These are phyloP conservation scores for Sarotherodon lohbergeri DNA, from an alignment of 2,113 vertebrate species.

Conservation along the genomic window DNA sequence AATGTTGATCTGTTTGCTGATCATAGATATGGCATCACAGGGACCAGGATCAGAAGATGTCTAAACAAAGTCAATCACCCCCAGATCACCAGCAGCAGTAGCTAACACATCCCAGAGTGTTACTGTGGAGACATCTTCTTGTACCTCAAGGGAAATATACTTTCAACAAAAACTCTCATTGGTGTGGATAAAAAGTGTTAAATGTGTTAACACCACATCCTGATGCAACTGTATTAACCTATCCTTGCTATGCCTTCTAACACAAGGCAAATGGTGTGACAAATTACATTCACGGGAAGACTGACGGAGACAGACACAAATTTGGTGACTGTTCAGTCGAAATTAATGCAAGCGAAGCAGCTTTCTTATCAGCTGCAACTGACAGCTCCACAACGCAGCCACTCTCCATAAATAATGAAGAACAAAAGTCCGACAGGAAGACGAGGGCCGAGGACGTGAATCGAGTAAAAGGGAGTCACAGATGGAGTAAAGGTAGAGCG, in stretches of 20 bases:
- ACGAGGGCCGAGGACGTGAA: not conserved
- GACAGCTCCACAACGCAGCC: slow-evolving; percentile 11
- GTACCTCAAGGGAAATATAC: not conserved
- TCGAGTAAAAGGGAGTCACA: not conserved
- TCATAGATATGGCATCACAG: not conserved
- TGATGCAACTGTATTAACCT: not conserved
- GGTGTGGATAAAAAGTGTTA: not conserved
- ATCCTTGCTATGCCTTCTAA: not conserved
- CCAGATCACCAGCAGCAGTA: not conserved
- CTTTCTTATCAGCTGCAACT: slow-evolving; percentile 2
- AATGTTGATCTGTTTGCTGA: not conserved
- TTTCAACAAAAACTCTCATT: not conserved
- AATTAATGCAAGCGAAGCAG: not conserved
- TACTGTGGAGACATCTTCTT: not conserved
- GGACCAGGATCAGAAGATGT: not conserved
- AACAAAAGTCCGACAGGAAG: not conserved
- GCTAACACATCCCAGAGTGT: not conserved
- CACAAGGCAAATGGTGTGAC: not conserved
- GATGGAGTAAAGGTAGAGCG: not conserved
- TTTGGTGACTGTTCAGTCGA: not conserved
- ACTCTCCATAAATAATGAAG: slow-evolving; percentile 53
- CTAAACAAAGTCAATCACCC: not conserved
- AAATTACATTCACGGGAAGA: not conserved
- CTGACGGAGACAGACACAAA: not conserved
- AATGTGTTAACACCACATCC: not conserved